These are phyloP conservation scores for Apodemia duryi DNA, from an alignment of 2,888 invertebrate genomes.

Conservation along the genomic window DNA sequence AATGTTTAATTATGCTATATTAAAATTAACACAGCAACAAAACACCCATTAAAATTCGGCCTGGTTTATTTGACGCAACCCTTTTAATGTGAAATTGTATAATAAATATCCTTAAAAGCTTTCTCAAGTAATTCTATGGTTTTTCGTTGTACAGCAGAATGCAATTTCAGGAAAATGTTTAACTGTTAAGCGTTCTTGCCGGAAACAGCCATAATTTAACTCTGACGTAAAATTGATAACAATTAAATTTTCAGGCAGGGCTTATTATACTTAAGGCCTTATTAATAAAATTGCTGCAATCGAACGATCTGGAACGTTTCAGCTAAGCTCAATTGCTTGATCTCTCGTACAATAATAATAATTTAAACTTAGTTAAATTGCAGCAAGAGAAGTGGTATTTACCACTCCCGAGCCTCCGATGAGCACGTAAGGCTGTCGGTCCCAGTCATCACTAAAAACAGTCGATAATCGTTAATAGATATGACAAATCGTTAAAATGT, in stretches of 20 bases:
- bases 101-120: constrained; percentile 58
- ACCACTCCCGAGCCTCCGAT: too few relatives aligned
- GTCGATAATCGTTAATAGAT: too few relatives aligned
- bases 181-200: constrained; percentile 15
- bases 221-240: constrained; percentile 3
- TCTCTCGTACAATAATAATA: background rate
- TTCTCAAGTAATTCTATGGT: constrained; percentile 50
- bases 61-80: constrained; percentile 26
- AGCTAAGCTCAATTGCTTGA: constrained; percentile 1
- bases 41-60: constrained; percentile 35
- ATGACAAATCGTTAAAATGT: too few relatives aligned
- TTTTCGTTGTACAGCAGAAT: constrained; percentile 51
- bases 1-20: constrained; percentile 61
- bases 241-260: background rate
- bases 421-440: too few relatives aligned
- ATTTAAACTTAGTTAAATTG: constrained; percentile 6
- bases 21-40: constrained; percentile 61
- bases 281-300: too few relatives aligned
- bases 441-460: too few relatives aligned
- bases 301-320: background rate
- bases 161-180: constrained; percentile 42
- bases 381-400: background rate
- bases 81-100: constrained; percentile 51
- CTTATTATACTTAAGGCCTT: background rate
- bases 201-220: background rate